A percentile compares a stretch with the other conserved stretches of the same genome.
phyloP scores from a whole-genome alignment of 2,888 invertebrate genomes.

The Agonum fuliginosum region DNA sequence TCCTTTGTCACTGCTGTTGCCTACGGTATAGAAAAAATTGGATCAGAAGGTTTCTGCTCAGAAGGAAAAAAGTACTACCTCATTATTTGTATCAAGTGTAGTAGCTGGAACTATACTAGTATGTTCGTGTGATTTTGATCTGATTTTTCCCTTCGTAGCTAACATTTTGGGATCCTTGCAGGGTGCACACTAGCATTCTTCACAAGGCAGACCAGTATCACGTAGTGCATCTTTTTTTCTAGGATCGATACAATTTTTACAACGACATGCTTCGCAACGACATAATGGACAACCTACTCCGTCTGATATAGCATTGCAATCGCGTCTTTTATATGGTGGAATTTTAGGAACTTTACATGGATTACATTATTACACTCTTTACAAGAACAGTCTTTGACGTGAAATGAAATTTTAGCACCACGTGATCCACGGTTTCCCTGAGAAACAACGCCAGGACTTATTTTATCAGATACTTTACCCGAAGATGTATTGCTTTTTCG shows the following conservation, averaged over 20 bases:
- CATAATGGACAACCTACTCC: background rate
- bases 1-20: no score
- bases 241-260: slow-evolving; percentile 40
- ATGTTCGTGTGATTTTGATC: no score
- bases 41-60: no score
- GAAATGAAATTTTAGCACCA: background rate
- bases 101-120: no score
- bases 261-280: slow-evolving; percentile 37
- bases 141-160: background rate
- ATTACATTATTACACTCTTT: slow-evolving; percentile 44
- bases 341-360: slow-evolving; percentile 48
- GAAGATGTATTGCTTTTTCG: background rate
- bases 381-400: slow-evolving; percentile 37
- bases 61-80: no score
- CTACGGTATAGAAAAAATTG: no score
- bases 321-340: background rate
- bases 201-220: no score
- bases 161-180: slow-evolving; percentile 42
- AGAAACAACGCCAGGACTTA: no score
- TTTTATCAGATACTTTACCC: no score
- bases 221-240: no score
- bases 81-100: no score
- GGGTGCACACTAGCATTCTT: slow-evolving; percentile 38
- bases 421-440: no score
- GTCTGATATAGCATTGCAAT: background rate